Percentiles rank a stretch among this genome's conserved stretches.
Conservation (phyloP, 2,888 invertebrate species). For the Drepana falcataria region DNA sequence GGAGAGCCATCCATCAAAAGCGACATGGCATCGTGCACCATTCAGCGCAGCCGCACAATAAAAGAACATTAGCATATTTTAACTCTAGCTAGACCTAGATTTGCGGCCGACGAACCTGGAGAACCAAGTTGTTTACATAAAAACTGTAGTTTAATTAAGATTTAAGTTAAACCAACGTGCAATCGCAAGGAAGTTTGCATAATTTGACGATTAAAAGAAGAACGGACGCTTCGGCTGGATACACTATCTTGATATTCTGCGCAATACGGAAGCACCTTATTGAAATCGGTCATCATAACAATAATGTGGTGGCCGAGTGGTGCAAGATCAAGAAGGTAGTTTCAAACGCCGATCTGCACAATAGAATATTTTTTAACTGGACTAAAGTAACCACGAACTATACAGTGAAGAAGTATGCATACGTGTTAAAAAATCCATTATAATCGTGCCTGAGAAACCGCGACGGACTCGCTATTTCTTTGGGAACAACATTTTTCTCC, state of each 20-base stretch:
- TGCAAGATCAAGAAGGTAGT: too few relatives aligned
- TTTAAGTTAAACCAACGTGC: background rate
- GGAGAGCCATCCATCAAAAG: conserved; percentile 31
- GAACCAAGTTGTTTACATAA: conserved; percentile 10
- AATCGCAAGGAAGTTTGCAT: background rate
- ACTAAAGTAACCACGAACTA: too few relatives aligned
- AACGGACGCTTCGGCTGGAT: conserved; percentile 5
- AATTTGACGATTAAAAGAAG: background rate
- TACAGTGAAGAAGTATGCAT: too few relatives aligned
- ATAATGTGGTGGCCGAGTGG: too few relatives aligned
- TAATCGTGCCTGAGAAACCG: too few relatives aligned
- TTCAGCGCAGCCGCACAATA: conserved; percentile 29
- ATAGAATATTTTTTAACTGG: too few relatives aligned
- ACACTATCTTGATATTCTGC: conserved; percentile 8
- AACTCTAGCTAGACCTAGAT: conserved; percentile 24
- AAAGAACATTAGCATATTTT: conserved; percentile 33
- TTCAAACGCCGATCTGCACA: too few relatives aligned
- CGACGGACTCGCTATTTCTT: too few relatives aligned
- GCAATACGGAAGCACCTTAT: conserved; percentile 18
- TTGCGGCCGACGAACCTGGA: conserved; percentile 24
- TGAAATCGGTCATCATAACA: conserved; percentile 21
- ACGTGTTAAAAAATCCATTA: too few relatives aligned
- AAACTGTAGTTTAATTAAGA: conserved; percentile 8
- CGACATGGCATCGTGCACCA: conserved; percentile 24
- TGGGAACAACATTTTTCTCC: too few relatives aligned